A percentile compares a stretch with the other conserved stretches of the same genome.
Conservation (phyloP, 30 jellyfish, hydroid and myxozoan genomes). For the Euphysa ruthae region DNA sequence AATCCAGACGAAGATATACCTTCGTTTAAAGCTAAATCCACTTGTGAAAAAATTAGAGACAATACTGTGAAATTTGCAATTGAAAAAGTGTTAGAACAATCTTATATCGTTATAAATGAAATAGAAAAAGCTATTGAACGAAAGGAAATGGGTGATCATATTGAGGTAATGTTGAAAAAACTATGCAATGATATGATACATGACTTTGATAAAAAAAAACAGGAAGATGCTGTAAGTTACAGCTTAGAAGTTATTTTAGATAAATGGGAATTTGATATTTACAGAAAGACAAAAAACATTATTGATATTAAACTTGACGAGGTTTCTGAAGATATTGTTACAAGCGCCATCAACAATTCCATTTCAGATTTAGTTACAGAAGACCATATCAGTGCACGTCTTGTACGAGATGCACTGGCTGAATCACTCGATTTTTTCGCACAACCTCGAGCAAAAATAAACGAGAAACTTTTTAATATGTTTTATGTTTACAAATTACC, state of each 20-base stretch:
- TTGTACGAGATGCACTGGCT: conserved; percentile 31
- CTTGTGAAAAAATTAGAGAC: neutral
- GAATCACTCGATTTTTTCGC: conserved; percentile 8
- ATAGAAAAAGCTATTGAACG: conserved; percentile 10
- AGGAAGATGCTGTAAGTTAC: conserved; percentile 19
- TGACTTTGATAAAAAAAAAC: conserved; percentile 20
- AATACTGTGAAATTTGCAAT: conserved; percentile 6
- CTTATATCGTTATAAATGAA: conserved; percentile 1
- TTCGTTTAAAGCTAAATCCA: conserved; percentile 11
- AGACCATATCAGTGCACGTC: neutral
- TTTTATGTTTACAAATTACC: conserved; percentile 5
- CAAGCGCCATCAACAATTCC: neutral
- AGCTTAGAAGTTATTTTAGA: conserved; percentile 16
- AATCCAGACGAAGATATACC: conserved; percentile 30
- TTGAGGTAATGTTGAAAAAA: neutral
- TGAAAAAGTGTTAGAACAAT: neutral
- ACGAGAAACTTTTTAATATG: neutral
- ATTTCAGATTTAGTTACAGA: neutral
- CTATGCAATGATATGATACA: neutral
- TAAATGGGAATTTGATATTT: conserved; percentile 13
- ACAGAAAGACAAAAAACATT: neutral
- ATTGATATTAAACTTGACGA: conserved; percentile 8
- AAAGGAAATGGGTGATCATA: neutral
- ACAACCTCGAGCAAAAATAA: neutral
- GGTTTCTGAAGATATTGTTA: conserved; percentile 11